Evolutionary conservation across 2,797 vertebrate species (phyloP).

Genomic region (Tinamus major): DNA sequence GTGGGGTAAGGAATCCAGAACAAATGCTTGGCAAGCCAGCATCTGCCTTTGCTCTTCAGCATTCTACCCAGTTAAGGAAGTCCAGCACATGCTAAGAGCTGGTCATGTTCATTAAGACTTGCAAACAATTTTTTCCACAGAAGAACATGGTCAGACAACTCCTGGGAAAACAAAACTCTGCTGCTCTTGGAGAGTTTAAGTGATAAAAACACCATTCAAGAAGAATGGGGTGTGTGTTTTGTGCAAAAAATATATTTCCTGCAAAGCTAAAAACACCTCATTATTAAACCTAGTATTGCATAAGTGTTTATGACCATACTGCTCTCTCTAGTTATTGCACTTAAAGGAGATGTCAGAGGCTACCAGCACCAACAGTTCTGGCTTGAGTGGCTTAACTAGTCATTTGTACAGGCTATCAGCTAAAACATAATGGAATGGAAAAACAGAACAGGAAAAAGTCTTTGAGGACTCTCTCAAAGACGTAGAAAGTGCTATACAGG

Average conservation of each 20-base stretch:
- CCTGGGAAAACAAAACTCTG: background rate
- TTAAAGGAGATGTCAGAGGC: background rate
- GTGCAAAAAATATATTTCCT: background rate
- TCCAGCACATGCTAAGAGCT: background rate
- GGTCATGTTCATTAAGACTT: background rate
- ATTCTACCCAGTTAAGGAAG: background rate
- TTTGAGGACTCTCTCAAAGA: background rate
- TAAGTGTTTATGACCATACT: background rate
- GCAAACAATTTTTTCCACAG: background rate
- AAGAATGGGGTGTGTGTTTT: background rate
- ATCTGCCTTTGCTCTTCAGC: background rate
- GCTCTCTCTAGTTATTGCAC: background rate
- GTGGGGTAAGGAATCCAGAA: background rate
- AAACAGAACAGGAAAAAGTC: background rate
- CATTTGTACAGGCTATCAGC: background rate
- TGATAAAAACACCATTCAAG: background rate
- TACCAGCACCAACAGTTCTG: background rate
- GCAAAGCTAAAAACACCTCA: background rate
- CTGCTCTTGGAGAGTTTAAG: background rate
- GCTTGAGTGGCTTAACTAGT: background rate
- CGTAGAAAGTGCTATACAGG: background rate
- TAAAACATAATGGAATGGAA: background rate
- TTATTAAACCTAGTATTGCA: background rate
- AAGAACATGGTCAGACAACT: background rate
- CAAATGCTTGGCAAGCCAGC: background rate